Percentiles rank a stretch among this genome's conserved stretches.
Conservation (phyloP, 2,797 vertebrate genomes). For the Erithacus rubecula region DNA sequence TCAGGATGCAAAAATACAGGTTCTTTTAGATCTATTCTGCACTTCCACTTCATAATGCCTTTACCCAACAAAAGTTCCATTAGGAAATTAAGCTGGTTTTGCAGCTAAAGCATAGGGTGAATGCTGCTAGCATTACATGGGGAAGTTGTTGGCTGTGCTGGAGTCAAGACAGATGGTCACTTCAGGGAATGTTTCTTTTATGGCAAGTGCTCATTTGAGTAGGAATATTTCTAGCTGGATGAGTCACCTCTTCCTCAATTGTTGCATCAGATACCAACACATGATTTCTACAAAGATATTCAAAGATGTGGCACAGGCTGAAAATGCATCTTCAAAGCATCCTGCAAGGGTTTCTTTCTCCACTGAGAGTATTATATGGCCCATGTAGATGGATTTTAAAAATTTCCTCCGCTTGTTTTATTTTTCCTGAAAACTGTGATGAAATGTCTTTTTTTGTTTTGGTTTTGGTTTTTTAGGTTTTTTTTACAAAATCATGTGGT, state of each 20-base stretch:
- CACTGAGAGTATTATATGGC: background rate
- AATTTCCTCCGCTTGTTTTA: background rate
- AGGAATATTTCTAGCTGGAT: constrained; percentile 38
- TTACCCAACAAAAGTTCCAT: background rate
- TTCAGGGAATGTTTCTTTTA: constrained; percentile 7
- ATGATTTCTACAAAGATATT: background rate
- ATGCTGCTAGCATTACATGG: background rate
- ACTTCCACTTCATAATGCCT: background rate
- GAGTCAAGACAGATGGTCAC: constrained; percentile 36
- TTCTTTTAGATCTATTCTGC: background rate
- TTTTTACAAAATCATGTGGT: background rate
- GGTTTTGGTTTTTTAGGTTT: no score
- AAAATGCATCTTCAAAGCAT: background rate
- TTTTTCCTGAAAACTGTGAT: constrained; percentile 7
- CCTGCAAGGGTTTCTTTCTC: background rate
- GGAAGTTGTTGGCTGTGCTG: background rate
- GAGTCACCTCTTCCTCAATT: constrained; percentile 6
- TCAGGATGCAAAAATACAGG: background rate
- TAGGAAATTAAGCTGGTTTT: background rate
- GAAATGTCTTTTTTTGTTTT: background rate
- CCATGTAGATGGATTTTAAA: background rate
- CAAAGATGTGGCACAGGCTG: background rate
- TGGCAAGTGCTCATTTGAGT: background rate
- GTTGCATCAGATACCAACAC: constrained; percentile 3
- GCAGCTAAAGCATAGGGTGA: background rate